Evolutionary conservation across 2,888 invertebrate species (phyloP).

Genomic region (Antitype chi): DNA sequence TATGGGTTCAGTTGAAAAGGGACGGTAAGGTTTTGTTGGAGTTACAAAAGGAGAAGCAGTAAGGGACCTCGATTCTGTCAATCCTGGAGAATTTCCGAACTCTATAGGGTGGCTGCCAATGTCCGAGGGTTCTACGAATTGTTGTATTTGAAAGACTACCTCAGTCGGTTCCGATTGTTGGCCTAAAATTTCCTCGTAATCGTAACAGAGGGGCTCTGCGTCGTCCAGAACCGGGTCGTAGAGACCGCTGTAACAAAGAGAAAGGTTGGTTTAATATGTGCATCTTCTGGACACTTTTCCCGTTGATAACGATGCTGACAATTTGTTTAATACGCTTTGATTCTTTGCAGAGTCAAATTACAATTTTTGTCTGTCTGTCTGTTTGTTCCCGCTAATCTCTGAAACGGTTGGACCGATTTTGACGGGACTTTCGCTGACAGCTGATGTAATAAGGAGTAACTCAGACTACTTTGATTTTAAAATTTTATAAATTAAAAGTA

Average conservation of each 20-base stretch:
- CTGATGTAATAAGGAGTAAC: too few relatives aligned
- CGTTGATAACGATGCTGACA: too few relatives aligned
- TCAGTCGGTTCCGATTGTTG: constrained; percentile 84
- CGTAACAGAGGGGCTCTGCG: constrained; percentile 80
- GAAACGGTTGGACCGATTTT: too few relatives aligned
- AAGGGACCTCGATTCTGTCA: constrained; percentile 71
- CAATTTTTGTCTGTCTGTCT: too few relatives aligned
- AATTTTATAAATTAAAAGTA: too few relatives aligned
- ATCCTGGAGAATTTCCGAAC: constrained; percentile 6
- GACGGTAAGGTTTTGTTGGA: constrained; percentile 79
- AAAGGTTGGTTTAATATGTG: constrained; percentile 3
- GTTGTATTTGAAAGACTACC: constrained; percentile 78
- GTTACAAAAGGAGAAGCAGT: constrained; percentile 78
- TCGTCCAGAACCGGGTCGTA: constrained; percentile 87
- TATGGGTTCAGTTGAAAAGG: constrained; percentile 83
- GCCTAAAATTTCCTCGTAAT: constrained; percentile 84
- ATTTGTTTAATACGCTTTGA: too few relatives aligned
- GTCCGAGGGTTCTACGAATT: constrained; percentile 70
- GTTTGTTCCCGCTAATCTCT: too few relatives aligned
- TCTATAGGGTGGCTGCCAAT: constrained; percentile 56
- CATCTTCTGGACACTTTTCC: too few relatives aligned
- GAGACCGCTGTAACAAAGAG: constrained; percentile 81
- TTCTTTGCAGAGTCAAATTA: too few relatives aligned
- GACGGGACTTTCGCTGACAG: too few relatives aligned
- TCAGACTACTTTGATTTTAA: too few relatives aligned